Conservation (phyloP, 1,140 invertebrate species). For the Teleogryllus occipitalis region DNA sequence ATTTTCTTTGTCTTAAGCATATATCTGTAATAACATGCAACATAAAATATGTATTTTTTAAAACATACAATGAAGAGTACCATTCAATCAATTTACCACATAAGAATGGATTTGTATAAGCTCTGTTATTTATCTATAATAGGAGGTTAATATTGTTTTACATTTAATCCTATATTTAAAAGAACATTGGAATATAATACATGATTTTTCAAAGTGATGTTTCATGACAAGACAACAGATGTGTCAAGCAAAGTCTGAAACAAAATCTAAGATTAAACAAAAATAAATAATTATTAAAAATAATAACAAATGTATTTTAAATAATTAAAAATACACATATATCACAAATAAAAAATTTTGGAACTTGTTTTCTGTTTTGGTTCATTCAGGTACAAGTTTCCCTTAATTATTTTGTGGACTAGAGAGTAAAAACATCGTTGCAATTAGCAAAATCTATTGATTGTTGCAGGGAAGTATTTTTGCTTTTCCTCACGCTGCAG, state of each 20-base stretch:
- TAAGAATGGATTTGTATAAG: not conserved
- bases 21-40: not conserved
- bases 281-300: not conserved
- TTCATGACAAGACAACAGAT: not conserved
- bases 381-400: not conserved
- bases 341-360: not conserved
- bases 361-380: not conserved
- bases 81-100: not conserved
- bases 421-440: not conserved
- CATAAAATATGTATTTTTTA: not conserved
- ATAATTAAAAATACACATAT: not conserved
- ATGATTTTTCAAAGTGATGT: not conserved
- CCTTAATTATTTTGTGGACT: not conserved
- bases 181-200: not conserved
- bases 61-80: not conserved
- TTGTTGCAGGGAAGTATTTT: constrained; percentile 1
- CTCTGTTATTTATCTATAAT: not conserved
- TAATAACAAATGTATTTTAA: not conserved
- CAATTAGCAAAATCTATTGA: constrained; percentile 1
- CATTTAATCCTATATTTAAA: not conserved
- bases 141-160: not conserved
- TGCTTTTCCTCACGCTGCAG: not conserved
- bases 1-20: not conserved
- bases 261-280: not conserved
- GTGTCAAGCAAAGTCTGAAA: not conserved